Conservation (phyloP, 1,140 invertebrate species). For the Panulirus ornatus region DNA sequence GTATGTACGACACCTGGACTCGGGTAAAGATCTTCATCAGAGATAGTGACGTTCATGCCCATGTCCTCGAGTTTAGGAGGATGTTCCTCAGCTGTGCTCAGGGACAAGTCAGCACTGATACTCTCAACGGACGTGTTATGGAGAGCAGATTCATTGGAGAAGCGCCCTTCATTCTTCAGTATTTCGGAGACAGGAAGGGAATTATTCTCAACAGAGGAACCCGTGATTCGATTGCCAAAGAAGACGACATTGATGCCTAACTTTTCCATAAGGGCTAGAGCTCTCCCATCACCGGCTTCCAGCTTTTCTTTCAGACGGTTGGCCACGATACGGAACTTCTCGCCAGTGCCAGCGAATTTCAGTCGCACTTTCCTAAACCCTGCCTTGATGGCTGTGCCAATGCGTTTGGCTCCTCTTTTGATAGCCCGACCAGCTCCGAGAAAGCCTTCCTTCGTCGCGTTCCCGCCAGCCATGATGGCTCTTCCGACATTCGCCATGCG, state of each 20-base stretch:
- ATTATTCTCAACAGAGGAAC: neutral
- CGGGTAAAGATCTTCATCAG: too few relatives aligned
- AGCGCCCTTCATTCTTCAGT: conserved; percentile 29
- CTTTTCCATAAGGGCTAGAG: conserved; percentile 40
- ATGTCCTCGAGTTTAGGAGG: too few relatives aligned
- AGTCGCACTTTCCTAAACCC: conserved; percentile 47
- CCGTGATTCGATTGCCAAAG: neutral
- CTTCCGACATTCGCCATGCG: neutral
- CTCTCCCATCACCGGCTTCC: conserved; percentile 53
- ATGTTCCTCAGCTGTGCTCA: neutral
- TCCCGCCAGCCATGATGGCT: neutral
- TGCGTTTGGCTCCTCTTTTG: neutral
- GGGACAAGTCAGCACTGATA: too few relatives aligned
- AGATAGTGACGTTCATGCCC: too few relatives aligned
- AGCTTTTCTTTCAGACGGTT: conserved; percentile 50
- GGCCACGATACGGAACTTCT: conserved; percentile 56
- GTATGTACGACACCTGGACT: too few relatives aligned
- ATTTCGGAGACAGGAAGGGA: conserved; percentile 21
- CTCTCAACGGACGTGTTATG: neutral
- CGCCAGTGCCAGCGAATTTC: conserved; percentile 29
- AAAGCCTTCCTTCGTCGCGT: conserved; percentile 3
- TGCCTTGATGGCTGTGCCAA: conserved; percentile 39
- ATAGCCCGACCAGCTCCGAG: conserved; percentile 13
- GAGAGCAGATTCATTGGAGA: conserved; percentile 37
- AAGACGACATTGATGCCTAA: conserved; percentile 40